Conservation (phyloP, 2,797 vertebrate species). For the Austrolebias charrua region DNA sequence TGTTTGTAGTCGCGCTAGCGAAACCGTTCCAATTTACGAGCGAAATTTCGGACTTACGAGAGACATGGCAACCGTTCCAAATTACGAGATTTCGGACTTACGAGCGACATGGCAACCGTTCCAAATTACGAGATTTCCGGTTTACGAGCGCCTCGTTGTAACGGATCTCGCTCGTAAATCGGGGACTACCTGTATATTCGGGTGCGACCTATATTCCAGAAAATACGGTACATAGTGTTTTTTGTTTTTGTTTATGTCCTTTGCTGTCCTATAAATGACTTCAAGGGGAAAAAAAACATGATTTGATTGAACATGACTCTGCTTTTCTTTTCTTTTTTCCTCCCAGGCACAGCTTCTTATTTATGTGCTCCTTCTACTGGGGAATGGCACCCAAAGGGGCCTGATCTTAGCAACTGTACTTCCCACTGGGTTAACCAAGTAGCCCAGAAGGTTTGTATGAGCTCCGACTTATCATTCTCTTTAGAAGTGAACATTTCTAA, state of each 20-base stretch:
- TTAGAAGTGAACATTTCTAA: conserved; percentile 19
- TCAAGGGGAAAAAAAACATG: background rate
- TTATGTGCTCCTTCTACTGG: conserved; percentile 93
- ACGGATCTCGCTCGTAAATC: too few species aligned
- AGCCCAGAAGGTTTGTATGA: conserved; percentile 93
- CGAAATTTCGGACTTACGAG: too few species aligned
- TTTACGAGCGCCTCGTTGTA: too few species aligned
- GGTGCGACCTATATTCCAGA: too few species aligned
- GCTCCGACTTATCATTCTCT: conserved; percentile 31
- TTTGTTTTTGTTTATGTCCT: conserved; percentile 19
- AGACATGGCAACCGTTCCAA: too few species aligned
- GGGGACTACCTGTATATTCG: too few species aligned
- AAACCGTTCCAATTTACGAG: too few species aligned
- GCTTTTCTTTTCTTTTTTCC: conserved; percentile 61
- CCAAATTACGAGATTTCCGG: too few species aligned
- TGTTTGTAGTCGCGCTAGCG: too few species aligned
- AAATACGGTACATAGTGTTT: conserved; percentile 1
- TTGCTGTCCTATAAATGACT: conserved; percentile 17
- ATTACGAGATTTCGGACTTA: too few species aligned
- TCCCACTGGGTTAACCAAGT: conserved; percentile 99
- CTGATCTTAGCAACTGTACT: conserved; percentile 99
- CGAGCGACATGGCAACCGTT: too few species aligned
- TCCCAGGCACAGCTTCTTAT: conserved; percentile 93
- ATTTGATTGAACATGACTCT: conserved; percentile 52
- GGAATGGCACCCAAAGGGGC: conserved; percentile 94